Base-by-base conservation (phyloP, 2,113 vertebrate genomes). In the Zapornia atra region DNA sequence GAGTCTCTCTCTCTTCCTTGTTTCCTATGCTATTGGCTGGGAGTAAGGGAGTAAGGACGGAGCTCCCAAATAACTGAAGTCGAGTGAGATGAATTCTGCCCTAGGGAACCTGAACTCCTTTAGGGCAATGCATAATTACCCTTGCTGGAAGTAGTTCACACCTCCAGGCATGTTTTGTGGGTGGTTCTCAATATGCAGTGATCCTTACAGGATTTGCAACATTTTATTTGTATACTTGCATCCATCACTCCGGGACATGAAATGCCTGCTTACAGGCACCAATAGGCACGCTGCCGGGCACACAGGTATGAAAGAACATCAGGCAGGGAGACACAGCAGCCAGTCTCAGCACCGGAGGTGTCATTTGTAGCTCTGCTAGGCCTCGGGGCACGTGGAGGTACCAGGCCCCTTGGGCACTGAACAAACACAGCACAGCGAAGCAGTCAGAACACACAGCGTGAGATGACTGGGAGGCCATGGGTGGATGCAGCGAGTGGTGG, bases 401-500 rank as follows among this genome's bases (percentile, higher is more conserved):
- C 54, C 10, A n/a, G 33, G 24, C 9, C 28, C 15, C 10, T 11
- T 25, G 14, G 44, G 2, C 34, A 34, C 56, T 82, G 56, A 57
- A 5, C 33, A 60, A 51, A 48, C 33, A 66, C 31, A 71, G 60
- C 8, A 17, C 0, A 34, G 38, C 77, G 56, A 78, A 86, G 64
- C 68, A 29, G 15, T 3, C 42, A 34, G 48, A 61, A 24, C 63
- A 20, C 1, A 2, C 24, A 11, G 19, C 1, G 2, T 6, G 6
- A 24, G 54, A 4, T 1, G 15, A 13, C 5, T 0, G 3, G 76
- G 48, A 63, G 73, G 61, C 40, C 22, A 9, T 3, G 48, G 38
- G 17, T 50, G 42, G 25, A 48, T 53, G 33, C 54, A 54, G 21
- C 0, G 0, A 40, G 16, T 3, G 0, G 4, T 14, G 31, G 38